phyloP scores from a whole-genome alignment of 2,888 invertebrate genomes.

The Drosophila sordidula region DNA sequence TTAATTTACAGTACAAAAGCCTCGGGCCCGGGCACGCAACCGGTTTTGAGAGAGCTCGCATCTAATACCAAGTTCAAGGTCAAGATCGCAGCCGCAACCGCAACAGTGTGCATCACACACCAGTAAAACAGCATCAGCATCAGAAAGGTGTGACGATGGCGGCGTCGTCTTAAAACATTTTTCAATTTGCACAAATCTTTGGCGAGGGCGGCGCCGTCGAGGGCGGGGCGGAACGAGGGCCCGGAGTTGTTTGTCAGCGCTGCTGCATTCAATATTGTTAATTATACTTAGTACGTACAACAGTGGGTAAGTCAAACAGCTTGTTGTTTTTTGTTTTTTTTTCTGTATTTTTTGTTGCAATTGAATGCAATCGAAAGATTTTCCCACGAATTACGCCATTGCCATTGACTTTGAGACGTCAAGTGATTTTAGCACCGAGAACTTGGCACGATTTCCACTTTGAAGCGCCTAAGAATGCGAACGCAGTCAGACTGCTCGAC shows the following conservation, averaged over 20 bases:
- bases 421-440: constrained; percentile 62
- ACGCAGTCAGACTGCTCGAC: constrained; percentile 15
- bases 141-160: constrained; percentile 69
- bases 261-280: constrained; percentile 51
- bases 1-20: constrained; percentile 68
- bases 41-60: constrained; percentile 67
- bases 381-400: constrained; percentile 73
- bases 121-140: constrained; percentile 31
- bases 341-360: constrained; percentile 1
- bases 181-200: constrained; percentile 43
- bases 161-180: constrained; percentile 47
- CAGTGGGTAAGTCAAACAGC: constrained; percentile 57
- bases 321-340: constrained; percentile 1
- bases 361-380: constrained; percentile 67
- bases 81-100: constrained; percentile 43
- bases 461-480: constrained; percentile 56
- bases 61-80: constrained; percentile 82
- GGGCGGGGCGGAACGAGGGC: background rate
- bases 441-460: constrained; percentile 69
- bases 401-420: constrained; percentile 78
- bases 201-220: constrained; percentile 15
- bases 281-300: constrained; percentile 37
- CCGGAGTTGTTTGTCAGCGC: constrained; percentile 31
- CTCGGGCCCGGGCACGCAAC: constrained; percentile 42
- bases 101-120: constrained; percentile 34